These are phyloP conservation scores for Halyomorpha halys DNA, from an alignment of 1,140 invertebrate genomes.

Conservation along the genomic window DNA sequence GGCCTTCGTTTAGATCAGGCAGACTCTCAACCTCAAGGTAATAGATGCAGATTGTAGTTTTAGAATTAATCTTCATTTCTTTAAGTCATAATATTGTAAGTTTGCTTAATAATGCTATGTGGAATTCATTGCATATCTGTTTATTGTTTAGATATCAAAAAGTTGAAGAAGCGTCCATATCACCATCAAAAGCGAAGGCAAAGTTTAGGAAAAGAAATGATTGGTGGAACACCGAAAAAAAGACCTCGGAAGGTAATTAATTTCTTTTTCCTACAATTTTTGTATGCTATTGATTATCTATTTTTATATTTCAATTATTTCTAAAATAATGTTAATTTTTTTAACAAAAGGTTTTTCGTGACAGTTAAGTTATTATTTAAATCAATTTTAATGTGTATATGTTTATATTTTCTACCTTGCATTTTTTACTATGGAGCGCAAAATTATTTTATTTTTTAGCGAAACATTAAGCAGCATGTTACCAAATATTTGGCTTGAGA, in stretches of 20 bases:
- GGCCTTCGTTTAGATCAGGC: slow-evolving; percentile 23
- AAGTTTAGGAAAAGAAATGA: slow-evolving; percentile 50
- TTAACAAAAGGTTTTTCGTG: too few species aligned
- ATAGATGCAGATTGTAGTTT: background rate
- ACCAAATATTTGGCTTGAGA: too few species aligned
- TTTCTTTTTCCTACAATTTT: too few species aligned
- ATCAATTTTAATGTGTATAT: too few species aligned
- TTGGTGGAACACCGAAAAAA: slow-evolving; percentile 54
- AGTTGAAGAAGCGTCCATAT: slow-evolving; percentile 67
- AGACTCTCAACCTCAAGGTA: background rate
- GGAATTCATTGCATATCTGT: background rate
- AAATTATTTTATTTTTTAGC: too few species aligned
- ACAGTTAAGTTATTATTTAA: too few species aligned
- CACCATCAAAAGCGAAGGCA: slow-evolving; percentile 72
- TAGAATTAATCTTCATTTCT: background rate
- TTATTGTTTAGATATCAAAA: slow-evolving; percentile 36
- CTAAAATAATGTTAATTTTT: too few species aligned
- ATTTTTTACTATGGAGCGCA: too few species aligned
- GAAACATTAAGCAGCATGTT: too few species aligned
- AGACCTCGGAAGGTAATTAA: slow-evolving; percentile 54
- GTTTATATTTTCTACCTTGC: too few species aligned
- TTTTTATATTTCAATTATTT: too few species aligned
- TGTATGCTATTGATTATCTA: too few species aligned
- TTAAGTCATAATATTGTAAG: background rate
- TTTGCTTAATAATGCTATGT: background rate